Percentiles rank a stretch among this genome's conserved stretches.
Evolutionary conservation across 2,113 vertebrate genomes (phyloP).

Genomic region (Clarias batrachus): DNA sequence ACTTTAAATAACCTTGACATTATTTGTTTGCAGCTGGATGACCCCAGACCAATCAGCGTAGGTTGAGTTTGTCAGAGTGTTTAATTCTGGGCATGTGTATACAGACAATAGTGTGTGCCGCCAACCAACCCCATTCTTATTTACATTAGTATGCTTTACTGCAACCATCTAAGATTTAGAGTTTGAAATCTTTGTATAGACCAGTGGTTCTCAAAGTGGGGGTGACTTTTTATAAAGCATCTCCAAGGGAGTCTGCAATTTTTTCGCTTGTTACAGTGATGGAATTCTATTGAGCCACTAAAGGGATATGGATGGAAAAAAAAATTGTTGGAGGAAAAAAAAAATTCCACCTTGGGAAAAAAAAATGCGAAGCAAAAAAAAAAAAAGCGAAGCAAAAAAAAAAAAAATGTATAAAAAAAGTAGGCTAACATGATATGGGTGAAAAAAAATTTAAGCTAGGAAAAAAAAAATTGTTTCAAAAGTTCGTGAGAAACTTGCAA

Average conservation of each 20-base stretch:
- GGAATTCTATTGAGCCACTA: background rate
- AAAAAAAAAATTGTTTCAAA: too few species aligned
- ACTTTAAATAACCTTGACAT: slow-evolving; percentile 33
- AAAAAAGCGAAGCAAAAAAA: too few species aligned
- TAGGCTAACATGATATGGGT: background rate
- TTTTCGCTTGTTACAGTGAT: background rate
- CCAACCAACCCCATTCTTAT: background rate
- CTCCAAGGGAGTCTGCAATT: background rate
- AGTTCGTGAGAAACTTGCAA: too few species aligned
- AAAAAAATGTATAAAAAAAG: background rate
- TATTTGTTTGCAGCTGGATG: slow-evolving; percentile 73
- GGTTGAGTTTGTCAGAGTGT: slow-evolving; percentile 66
- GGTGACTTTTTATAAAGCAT: background rate
- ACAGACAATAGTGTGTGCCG: slow-evolving; percentile 2
- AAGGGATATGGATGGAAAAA: too few species aligned
- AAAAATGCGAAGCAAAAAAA: too few species aligned
- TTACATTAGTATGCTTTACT: background rate
- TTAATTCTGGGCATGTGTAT: slow-evolving; percentile 58
- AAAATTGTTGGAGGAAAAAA: too few species aligned
- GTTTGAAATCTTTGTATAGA: background rate
- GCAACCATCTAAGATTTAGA: background rate
- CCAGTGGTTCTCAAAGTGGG: background rate
- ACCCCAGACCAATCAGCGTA: slow-evolving; percentile 73
- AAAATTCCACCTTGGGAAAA: too few species aligned
- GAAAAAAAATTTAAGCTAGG: too few species aligned